Evolutionary conservation across 2,113 vertebrate genomes (phyloP).

Genomic region (Lagopus muta): DNA sequence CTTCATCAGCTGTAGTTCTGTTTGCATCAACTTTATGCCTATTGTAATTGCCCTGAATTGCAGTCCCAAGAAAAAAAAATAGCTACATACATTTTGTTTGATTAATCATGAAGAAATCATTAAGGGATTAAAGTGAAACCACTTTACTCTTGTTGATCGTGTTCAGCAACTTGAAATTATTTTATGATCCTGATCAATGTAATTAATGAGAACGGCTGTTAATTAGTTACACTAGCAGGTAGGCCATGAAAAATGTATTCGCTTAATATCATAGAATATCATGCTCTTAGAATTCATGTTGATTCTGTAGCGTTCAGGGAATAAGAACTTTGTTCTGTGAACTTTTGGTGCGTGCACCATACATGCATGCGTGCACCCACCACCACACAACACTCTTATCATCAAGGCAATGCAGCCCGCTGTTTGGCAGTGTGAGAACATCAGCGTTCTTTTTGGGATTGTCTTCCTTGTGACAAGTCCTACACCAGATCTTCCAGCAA

Average conservation of each 20-base stretch:
- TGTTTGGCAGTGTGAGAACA: background rate
- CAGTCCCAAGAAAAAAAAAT: constrained; percentile 67
- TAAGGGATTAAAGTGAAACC: constrained; percentile 79
- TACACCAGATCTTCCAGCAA: background rate
- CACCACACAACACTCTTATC: background rate
- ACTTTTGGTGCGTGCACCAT: background rate
- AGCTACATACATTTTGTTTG: constrained; percentile 79
- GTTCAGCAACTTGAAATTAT: constrained; percentile 79
- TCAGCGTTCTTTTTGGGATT: background rate
- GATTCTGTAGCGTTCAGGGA: constrained; percentile 13
- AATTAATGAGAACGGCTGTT: constrained; percentile 83
- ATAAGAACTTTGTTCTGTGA: background rate
- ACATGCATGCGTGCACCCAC: background rate
- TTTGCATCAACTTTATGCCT: constrained; percentile 76
- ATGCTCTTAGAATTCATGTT: constrained; percentile 4
- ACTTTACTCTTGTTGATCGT: constrained; percentile 80
- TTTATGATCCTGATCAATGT: constrained; percentile 85
- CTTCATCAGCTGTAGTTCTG: constrained; percentile 77
- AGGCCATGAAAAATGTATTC: constrained; percentile 71
- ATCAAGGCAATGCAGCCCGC: background rate
- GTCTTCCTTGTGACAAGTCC: background rate
- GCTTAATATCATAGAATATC: constrained; percentile 65
- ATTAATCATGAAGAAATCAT: constrained; percentile 83
- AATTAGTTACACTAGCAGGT: constrained; percentile 85
- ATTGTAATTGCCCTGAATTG: constrained; percentile 73